Percentiles rank a stretch among this genome's conserved stretches.
These are phyloP conservation scores for Gallinago jamesoni DNA, from an alignment of 2,113 vertebrate genomes.

Conservation along the genomic window DNA sequence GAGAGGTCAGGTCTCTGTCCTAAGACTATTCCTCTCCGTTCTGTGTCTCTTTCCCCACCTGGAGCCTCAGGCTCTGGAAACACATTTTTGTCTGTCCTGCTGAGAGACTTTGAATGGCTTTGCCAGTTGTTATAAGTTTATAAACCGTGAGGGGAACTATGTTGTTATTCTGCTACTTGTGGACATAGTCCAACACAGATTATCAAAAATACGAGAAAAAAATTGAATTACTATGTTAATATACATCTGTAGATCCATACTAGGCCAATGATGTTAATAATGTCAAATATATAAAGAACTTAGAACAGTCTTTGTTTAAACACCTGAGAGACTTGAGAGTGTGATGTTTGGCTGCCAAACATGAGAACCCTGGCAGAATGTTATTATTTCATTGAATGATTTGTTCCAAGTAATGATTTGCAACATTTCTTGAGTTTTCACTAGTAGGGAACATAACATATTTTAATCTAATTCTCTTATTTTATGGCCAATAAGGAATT, in stretches of 20 bases:
- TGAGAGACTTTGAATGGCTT: background rate
- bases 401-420: background rate
- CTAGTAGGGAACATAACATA: background rate
- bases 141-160: background rate
- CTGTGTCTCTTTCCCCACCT: background rate
- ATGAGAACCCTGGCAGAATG: background rate
- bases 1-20: background rate
- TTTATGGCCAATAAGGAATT: background rate
- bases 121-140: background rate
- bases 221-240: background rate
- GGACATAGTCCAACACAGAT: background rate
- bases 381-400: background rate
- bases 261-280: rapidly evolving
- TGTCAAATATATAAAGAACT: background rate
- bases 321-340: background rate
- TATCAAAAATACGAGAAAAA: background rate
- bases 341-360: background rate
- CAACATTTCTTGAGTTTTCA: background rate
- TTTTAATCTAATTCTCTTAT: background rate
- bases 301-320: background rate
- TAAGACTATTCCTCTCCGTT: background rate
- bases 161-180: background rate
- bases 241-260: background rate
- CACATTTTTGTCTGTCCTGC: background rate
- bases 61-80: background rate